Conservation (phyloP, 2,113 vertebrate species). For the Fulica atra region DNA sequence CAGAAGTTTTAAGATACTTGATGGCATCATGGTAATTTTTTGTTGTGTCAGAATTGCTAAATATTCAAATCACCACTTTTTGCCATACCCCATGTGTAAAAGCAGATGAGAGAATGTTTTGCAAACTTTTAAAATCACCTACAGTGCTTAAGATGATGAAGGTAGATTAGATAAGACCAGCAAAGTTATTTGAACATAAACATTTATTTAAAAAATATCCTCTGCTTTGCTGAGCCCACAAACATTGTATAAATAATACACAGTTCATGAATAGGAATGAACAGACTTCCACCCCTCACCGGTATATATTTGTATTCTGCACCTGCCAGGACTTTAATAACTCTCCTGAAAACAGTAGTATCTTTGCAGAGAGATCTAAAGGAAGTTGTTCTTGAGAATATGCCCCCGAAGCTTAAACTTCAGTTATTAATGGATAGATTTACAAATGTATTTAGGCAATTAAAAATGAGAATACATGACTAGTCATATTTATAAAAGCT, state of each 20-base stretch:
- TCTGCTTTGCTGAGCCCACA: constrained; percentile 47
- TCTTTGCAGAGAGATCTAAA: constrained; percentile 41
- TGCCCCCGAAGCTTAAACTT: constrained; percentile 52
- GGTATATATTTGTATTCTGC: constrained; percentile 46
- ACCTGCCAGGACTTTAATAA: constrained; percentile 42
- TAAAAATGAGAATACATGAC: background rate
- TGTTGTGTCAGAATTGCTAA: constrained; percentile 1
- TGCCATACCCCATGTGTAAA: constrained; percentile 7
- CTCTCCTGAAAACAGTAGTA: constrained; percentile 13
- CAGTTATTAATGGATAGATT: constrained; percentile 42
- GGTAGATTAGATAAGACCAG: constrained; percentile 50
- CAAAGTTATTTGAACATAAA: constrained; percentile 64
- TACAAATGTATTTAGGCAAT: constrained; percentile 12
- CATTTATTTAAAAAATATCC: constrained; percentile 60
- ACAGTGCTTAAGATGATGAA: constrained; percentile 26
- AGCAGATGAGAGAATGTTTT: constrained; percentile 27
- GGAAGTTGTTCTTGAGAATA: constrained; percentile 47
- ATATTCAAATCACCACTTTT: background rate
- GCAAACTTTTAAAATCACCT: constrained; percentile 41
- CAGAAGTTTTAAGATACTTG: background rate
- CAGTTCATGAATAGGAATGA: constrained; percentile 62
- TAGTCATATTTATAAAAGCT: background rate
- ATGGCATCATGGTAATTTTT: background rate
- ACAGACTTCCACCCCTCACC: background rate
- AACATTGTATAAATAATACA: constrained; percentile 66